phyloP scores from a whole-genome alignment of 2,113 vertebrate species.

The Ramphastos sulfuratus region DNA sequence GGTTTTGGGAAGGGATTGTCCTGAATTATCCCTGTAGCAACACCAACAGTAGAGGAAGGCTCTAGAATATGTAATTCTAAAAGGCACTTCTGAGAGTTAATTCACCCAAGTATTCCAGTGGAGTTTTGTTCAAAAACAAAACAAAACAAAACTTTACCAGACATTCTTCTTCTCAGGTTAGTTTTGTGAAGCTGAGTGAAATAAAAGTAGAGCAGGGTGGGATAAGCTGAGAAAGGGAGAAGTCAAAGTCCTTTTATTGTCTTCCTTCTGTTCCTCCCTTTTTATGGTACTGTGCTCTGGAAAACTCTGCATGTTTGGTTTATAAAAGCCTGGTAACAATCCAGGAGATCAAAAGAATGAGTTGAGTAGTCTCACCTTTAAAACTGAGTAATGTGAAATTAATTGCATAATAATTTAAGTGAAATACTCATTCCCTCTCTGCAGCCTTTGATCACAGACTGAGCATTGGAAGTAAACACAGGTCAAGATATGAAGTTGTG shows the following conservation, averaged over 20 bases:
- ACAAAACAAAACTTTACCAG: background rate
- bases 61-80: background rate
- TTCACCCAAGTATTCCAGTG: background rate
- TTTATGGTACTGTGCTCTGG: background rate
- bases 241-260: background rate
- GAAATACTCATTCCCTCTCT: background rate
- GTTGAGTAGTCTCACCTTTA: background rate
- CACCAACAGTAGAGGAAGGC: background rate
- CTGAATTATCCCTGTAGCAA: background rate
- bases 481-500: background rate
- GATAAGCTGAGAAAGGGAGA: background rate
- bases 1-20: background rate
- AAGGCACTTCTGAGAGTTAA: conserved; percentile 53
- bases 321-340: background rate
- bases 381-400: background rate
- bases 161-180: background rate
- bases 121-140: background rate
- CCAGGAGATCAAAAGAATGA: background rate
- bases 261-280: background rate
- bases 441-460: background rate
- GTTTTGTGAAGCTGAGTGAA: background rate
- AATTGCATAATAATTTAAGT: background rate
- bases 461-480: background rate
- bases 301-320: background rate
- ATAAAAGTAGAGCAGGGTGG: background rate